Evolutionary conservation across 2,888 invertebrate genomes (phyloP).

Genomic region (Hanleya hanleyi): DNA sequence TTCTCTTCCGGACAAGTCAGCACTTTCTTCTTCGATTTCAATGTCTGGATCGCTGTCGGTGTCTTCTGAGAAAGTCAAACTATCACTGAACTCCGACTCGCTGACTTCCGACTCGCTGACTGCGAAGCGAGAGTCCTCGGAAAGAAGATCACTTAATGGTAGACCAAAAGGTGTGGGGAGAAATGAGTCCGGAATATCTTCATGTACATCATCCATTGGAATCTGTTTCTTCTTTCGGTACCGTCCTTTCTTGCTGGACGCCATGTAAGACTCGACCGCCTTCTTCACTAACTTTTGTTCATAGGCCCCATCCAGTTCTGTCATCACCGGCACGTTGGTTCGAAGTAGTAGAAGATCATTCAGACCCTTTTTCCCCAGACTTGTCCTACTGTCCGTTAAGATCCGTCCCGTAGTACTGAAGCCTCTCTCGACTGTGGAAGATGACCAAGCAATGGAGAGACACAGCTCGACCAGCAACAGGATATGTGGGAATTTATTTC

Average conservation of each 20-base stretch:
- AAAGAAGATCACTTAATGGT: background rate
- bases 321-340: background rate
- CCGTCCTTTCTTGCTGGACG: background rate
- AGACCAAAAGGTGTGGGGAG: background rate
- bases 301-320: background rate
- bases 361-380: background rate
- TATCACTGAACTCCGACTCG: background rate
- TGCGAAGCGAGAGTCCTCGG: background rate
- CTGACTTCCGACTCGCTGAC: background rate
- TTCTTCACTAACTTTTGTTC: background rate
- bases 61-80: too few species aligned
- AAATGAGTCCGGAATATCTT: background rate
- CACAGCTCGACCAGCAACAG: background rate
- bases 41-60: too few species aligned
- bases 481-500: background rate
- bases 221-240: background rate
- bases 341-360: background rate
- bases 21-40: too few species aligned
- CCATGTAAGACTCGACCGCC: background rate
- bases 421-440: background rate
- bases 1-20: too few species aligned
- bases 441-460: background rate
- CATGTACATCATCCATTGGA: background rate
- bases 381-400: background rate
- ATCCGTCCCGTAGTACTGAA: background rate